These are phyloP conservation scores for Chrysoperla carnea DNA, from an alignment of 1,140 invertebrate species.

Conservation along the genomic window DNA sequence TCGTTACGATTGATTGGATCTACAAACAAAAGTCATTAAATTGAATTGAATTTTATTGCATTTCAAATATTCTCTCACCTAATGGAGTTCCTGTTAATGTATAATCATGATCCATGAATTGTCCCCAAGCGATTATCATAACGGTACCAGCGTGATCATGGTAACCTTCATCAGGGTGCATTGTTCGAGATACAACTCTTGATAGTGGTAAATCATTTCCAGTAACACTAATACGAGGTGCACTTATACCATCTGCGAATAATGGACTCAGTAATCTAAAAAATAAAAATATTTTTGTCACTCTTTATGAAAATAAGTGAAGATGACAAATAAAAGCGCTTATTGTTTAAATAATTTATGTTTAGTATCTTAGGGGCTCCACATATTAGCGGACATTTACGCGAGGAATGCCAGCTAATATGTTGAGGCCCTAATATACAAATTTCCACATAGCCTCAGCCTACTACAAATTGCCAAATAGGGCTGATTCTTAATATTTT, in stretches of 20 bases:
- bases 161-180: constrained; percentile 81
- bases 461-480: too few relatives aligned
- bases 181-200: constrained; percentile 67
- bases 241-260: constrained; percentile 64
- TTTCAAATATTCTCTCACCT: constrained; percentile 30
- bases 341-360: not conserved
- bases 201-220: constrained; percentile 61
- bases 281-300: constrained; percentile 4
- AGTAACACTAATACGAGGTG: constrained; percentile 55
- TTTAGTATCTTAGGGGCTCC: not conserved
- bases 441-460: too few relatives aligned
- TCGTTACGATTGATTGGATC: constrained; percentile 71
- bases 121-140: constrained; percentile 86
- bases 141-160: constrained; percentile 88
- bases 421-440: not conserved
- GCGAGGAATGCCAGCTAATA: not conserved
- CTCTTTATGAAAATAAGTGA: not conserved
- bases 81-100: constrained; percentile 73
- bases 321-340: not conserved
- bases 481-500: too few relatives aligned
- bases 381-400: not conserved
- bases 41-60: not conserved
- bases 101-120: constrained; percentile 89
- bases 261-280: constrained; percentile 54
- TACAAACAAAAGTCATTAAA: constrained; percentile 17